Evolutionary conservation across 2,888 invertebrate species (phyloP), one percentile per base, ranked within the genome.

Genomic region (Caenorhabditis zanzibari): DNA sequence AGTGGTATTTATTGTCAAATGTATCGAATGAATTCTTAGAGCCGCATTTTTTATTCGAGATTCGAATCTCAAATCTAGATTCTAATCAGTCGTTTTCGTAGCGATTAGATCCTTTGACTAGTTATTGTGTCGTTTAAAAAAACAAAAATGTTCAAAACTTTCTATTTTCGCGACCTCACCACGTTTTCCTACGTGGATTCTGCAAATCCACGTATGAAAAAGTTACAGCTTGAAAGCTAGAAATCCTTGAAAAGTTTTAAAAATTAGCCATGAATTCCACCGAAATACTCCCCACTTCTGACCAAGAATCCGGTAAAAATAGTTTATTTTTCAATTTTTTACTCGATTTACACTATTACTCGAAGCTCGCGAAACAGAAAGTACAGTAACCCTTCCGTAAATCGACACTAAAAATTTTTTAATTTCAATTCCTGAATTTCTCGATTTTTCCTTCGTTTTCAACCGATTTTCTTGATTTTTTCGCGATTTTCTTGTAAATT

Each of bases 91-190:
- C 61, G 66, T 69, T 61, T n/a, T n/a, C 19, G 38, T 52, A 49
- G 52, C 71, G 66, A 80, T 38, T 52, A 56, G 49, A 66, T 59
- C 32, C 44, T 71, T 59, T 54, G n/a, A n/a, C 56, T 77, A 9
- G 41, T 12, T 4, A 14, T n/a, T 44, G 44, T n/a, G n/a, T 5
- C 14, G 44, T 12, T 44, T 44, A 14, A n/a, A n/a, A n/a, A n/a
- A n/a, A n/a, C n/a, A n/a, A n/a, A n/a, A n/a, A n/a, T n/a, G n/a
- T 14, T 14, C 47, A 47, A 47, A 47, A 47, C 14, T 38, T 6
- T 38, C 10, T 12, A 10, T 12, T 38, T 6, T 38, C 12, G 38
- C 10, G 19, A 49, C 22, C 19, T 49, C 19, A 19, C 19, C 49
- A 49, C 49, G 49, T 19, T 49, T n/a, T 49, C 6, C 5, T 12